Evolutionary conservation across 2,797 vertebrate genomes (phyloP).

Genomic region (Acanthurus lineatus): DNA sequence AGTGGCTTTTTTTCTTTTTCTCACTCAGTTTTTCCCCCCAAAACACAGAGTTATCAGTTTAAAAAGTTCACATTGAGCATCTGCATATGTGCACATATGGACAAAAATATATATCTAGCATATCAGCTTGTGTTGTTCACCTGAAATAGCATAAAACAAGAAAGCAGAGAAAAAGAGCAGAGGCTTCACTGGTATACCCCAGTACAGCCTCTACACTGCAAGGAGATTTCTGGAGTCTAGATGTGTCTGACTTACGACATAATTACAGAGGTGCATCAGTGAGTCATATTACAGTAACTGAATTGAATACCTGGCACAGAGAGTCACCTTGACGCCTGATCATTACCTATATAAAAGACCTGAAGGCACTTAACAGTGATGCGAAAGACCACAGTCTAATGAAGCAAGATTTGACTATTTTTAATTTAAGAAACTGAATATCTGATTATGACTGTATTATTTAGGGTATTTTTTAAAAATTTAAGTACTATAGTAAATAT

Average conservation of each 20-base stretch:
- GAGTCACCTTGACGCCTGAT: slow-evolving; percentile 35
- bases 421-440: no score
- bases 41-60: not conserved
- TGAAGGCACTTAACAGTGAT: slow-evolving; percentile 11
- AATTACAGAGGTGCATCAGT: slow-evolving; percentile 10
- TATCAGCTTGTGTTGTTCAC: slow-evolving; percentile 13
- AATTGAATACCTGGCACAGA: slow-evolving; percentile 15
- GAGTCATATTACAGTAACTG: slow-evolving; percentile 48
- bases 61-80: not conserved
- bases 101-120: not conserved
- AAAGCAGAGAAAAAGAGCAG: slow-evolving; percentile 1
- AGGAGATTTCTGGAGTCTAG: slow-evolving; percentile 36
- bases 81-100: not conserved
- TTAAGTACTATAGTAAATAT: no score
- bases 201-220: slow-evolving; percentile 1
- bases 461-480: no score
- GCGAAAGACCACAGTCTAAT: not conserved
- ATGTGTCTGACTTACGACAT: slow-evolving; percentile 36
- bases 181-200: not conserved
- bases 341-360: not conserved
- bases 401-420: not conserved
- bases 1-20: slow-evolving; percentile 17
- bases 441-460: no score
- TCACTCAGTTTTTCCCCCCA: not conserved
- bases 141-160: not conserved